A percentile compares a stretch with the other conserved stretches of the same genome.
These are phyloP conservation scores for Frieseomelitta varia DNA, from an alignment of 1,140 invertebrate genomes.

Conservation along the genomic window DNA sequence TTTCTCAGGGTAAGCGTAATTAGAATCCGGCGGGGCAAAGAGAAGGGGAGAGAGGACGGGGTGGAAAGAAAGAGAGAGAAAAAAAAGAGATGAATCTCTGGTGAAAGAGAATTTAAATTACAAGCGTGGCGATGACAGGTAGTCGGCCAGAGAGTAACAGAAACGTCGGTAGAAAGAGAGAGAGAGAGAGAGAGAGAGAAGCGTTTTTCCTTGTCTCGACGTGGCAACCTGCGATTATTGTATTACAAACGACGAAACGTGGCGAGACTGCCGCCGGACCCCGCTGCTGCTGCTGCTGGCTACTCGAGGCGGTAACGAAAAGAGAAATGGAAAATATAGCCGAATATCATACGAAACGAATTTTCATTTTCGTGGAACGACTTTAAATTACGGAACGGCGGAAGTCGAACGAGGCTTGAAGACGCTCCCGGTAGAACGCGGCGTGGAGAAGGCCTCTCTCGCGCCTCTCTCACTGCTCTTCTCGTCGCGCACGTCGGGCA, in stretches of 20 bases:
- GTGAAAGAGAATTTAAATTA: constrained; percentile 44
- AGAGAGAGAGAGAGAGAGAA: neutral
- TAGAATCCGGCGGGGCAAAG: neutral
- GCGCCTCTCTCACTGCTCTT: no score
- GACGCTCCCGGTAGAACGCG: neutral
- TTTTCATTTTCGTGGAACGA: constrained; percentile 34
- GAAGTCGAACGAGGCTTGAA: neutral
- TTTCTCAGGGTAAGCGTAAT: constrained; percentile 21
- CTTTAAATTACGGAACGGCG: constrained; percentile 1
- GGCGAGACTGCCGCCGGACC: neutral
- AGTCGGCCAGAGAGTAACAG: neutral
- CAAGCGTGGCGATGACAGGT: constrained; percentile 44
- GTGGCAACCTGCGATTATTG: constrained; percentile 39
- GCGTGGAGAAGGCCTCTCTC: constrained; percentile 10
- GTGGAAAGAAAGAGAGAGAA: no score
- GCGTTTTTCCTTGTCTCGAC: neutral
- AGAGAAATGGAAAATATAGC: neutral
- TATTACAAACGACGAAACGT: constrained; percentile 9
- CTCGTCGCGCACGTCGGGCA: neutral
- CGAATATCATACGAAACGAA: neutral
- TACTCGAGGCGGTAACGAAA: no score
- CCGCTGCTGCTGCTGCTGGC: no score
- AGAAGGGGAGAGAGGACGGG: neutral
- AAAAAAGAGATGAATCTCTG: neutral
- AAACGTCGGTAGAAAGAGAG: neutral